Evolutionary conservation across 30 jellyfish, hydroid and myxozoan species (phyloP).

Genomic region (Hydra vulgaris): DNA sequence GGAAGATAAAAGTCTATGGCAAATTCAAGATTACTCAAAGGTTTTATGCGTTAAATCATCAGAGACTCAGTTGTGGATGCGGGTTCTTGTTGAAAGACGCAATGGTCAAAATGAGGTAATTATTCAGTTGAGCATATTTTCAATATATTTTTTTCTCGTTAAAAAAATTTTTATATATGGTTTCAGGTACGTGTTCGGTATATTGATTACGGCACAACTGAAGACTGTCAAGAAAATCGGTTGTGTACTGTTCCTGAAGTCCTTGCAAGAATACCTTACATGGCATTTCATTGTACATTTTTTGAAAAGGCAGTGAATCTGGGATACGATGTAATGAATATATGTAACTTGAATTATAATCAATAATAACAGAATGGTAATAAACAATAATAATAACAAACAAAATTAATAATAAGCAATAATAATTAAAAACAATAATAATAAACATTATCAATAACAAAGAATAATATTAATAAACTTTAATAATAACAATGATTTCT

Average conservation of each 20-base stretch:
- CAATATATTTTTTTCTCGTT: not conserved
- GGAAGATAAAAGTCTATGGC: constrained; percentile 15
- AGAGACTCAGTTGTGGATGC: constrained; percentile 14
- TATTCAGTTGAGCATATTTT: not conserved
- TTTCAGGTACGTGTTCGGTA: constrained; percentile 10
- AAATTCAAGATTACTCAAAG: constrained; percentile 6
- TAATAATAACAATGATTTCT: too few species aligned
- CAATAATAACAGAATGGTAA: too few species aligned
- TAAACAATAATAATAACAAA: too few species aligned
- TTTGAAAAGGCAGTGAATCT: not conserved
- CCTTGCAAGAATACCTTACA: constrained; percentile 22
- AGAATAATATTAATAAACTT: too few species aligned
- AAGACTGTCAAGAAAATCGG: constrained; percentile 1
- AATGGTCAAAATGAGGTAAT: constrained; percentile 6
- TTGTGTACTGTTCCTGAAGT: constrained; percentile 19
- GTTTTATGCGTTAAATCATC: constrained; percentile 18
- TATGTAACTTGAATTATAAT: too few species aligned
- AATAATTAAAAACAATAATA: too few species aligned
- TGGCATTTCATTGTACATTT: constrained; percentile 21
- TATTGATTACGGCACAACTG: constrained; percentile 26
- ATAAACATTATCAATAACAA: too few species aligned
- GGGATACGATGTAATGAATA: constrained; percentile 17
- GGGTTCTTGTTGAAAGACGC: constrained; percentile 1
- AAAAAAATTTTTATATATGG: not conserved
- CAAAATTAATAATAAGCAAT: too few species aligned